A percentile compares a stretch with the other conserved stretches of the same genome.
phyloP scores from a whole-genome alignment of 2,888 invertebrate species.

The Philonicus albiceps region DNA sequence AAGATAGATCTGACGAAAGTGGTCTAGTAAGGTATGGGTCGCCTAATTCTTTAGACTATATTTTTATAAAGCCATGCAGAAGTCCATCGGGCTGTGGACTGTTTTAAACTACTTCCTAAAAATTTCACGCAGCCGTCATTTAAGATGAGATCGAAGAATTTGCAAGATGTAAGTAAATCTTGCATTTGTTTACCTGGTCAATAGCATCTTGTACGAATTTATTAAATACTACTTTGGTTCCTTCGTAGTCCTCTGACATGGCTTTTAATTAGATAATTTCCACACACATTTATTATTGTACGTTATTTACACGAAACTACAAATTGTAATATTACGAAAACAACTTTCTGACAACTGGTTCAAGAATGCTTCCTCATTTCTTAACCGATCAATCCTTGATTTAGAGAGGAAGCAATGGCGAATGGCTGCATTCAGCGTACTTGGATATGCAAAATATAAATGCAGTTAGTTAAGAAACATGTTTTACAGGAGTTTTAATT shows the following conservation, averaged over 20 bases:
- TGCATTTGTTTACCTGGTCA: slow-evolving; percentile 70
- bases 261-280: background rate
- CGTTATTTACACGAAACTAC: background rate
- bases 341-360: background rate
- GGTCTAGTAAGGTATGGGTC: too few species aligned
- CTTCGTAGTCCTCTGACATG: background rate
- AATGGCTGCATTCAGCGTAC: background rate
- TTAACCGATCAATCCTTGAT: background rate
- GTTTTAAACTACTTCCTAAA: too few species aligned
- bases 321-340: background rate
- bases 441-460: too few species aligned
- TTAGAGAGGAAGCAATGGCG: background rate
- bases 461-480: too few species aligned
- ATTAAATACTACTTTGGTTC: background rate
- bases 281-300: background rate
- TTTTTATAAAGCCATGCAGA: too few species aligned
- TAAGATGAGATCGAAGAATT: background rate
- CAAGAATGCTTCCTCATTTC: background rate
- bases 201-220: slow-evolving; percentile 81
- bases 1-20: too few species aligned
- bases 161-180: background rate
- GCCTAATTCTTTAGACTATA: too few species aligned
- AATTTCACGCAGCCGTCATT: too few species aligned
- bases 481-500: too few species aligned
- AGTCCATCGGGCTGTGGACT: too few species aligned